Percentiles rank a stretch among this genome's conserved stretches.
These are phyloP conservation scores for Melinaea menophilus DNA, from an alignment of 2,888 invertebrate species.

Conservation along the genomic window DNA sequence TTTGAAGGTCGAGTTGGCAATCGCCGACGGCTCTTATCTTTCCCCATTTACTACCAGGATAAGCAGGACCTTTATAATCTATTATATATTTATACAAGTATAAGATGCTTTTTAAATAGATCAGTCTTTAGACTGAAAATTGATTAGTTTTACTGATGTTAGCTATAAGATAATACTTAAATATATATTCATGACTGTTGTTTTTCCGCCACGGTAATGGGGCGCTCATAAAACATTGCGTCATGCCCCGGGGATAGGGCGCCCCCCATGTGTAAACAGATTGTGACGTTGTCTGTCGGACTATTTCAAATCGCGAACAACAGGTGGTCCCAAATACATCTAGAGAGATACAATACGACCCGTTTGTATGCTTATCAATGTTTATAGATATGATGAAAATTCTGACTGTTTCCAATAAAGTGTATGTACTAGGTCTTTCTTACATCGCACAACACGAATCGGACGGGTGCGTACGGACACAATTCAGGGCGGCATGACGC, in stretches of 20 bases:
- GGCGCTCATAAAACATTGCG: constrained; percentile 70
- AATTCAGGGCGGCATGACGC: constrained; percentile 52
- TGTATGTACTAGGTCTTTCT: constrained; percentile 13
- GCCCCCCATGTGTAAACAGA: constrained; percentile 72
- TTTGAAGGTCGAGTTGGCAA: constrained; percentile 39
- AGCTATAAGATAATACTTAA: constrained; percentile 50
- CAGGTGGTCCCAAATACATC: constrained; percentile 56
- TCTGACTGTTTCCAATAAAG: constrained; percentile 32
- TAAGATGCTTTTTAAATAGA: background rate
- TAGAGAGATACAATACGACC: constrained; percentile 1
- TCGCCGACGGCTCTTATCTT: constrained; percentile 38
- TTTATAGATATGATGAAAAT: constrained; percentile 36
- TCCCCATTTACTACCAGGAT: constrained; percentile 42
- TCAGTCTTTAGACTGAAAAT: background rate
- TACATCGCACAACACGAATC: constrained; percentile 30
- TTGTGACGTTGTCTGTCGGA: constrained; percentile 66
- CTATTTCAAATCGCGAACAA: constrained; percentile 66
- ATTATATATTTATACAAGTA: background rate
- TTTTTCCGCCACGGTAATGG: constrained; percentile 72
- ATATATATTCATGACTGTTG: constrained; percentile 71
- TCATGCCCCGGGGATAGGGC: constrained; percentile 60
- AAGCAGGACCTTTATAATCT: constrained; percentile 30
- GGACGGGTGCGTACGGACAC: constrained; percentile 49
- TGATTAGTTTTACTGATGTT: background rate
- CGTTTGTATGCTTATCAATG: background rate